Evolutionary conservation across 2,888 invertebrate species (phyloP), one percentile per base, ranked within the genome.

Genomic region (Drosophila prolongata): DNA sequence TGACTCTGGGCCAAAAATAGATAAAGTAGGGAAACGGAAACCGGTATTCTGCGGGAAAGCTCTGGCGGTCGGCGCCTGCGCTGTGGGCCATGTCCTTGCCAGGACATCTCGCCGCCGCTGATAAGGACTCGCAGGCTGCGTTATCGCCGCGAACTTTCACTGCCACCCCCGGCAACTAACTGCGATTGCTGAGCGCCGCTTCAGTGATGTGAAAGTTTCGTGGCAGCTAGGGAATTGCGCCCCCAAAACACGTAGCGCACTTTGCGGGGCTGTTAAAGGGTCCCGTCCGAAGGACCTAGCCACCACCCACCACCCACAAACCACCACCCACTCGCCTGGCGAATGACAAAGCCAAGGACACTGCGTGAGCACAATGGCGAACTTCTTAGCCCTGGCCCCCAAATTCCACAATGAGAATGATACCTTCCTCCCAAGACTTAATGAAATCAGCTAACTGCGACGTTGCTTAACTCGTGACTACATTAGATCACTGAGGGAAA

Each of bases 51-150:
- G 42, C 13, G 14, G 61, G 5, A 19, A 43, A 71, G 64, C 58
- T 50, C n/a, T 10, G 24, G 46, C 16, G 19, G 14, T 14, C 44
- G 49, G 61, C 76, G 79, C 78, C 76, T 78, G 80, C 80, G 80
- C 70, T 38, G 4, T 35, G n/a, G 6, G 13, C n/a, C 35, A 46
- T 82, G 82, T 78, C 82, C 80, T 80, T 80, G 80, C 34, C 58
- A 78, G 78, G 80, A 82, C 82, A 82, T 43, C 65, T 46, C 60
- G 49, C 40, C 35, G 38, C 24, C 19, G 38, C 60, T 70, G 71
- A 71, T 71, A 71, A 64, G 52, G 47, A 10, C 14, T 56, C 55
- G 71, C 64, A 64, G 60, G 69, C 71, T 57, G 71, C 44, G 53
- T 58, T 72, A 72, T 57, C 66, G 65, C 37, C 49, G 42, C 52